Evolutionary conservation across 2,113 vertebrate genomes (phyloP).

Genomic region (Agelaius tricolor): DNA sequence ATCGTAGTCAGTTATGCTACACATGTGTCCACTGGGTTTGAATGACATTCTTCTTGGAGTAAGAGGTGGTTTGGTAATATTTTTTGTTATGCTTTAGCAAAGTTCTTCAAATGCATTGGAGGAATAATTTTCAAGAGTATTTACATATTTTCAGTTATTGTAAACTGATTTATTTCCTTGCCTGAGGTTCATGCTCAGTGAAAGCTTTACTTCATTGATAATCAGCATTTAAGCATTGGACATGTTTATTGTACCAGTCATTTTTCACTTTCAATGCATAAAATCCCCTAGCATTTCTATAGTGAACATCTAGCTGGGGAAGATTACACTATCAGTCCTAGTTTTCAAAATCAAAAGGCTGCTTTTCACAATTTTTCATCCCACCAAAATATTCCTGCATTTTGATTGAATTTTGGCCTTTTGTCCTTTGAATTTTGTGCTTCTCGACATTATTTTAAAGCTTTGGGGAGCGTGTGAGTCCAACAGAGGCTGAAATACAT

Average conservation of each 20-base stretch:
- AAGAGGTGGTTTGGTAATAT: neutral
- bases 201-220: neutral
- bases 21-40: neutral
- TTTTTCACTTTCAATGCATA: neutral
- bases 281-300: accelerated
- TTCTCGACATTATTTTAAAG: accelerated
- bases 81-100: neutral
- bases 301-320: neutral
- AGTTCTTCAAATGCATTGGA: neutral
- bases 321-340: neutral
- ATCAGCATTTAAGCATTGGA: neutral
- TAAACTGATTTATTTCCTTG: neutral
- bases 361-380: neutral
- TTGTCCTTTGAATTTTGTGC: neutral
- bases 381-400: neutral
- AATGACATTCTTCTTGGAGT: neutral
- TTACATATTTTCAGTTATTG: neutral
- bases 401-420: neutral
- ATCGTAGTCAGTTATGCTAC: neutral
- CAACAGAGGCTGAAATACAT: accelerated
- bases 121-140: neutral
- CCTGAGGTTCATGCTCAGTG: neutral
- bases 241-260: neutral
- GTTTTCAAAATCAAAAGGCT: neutral
- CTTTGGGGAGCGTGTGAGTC: neutral